Percentiles rank a stretch among this genome's conserved stretches.
phyloP scores from a whole-genome alignment of 2,888 invertebrate species.

The Periphyllus acericola region DNA sequence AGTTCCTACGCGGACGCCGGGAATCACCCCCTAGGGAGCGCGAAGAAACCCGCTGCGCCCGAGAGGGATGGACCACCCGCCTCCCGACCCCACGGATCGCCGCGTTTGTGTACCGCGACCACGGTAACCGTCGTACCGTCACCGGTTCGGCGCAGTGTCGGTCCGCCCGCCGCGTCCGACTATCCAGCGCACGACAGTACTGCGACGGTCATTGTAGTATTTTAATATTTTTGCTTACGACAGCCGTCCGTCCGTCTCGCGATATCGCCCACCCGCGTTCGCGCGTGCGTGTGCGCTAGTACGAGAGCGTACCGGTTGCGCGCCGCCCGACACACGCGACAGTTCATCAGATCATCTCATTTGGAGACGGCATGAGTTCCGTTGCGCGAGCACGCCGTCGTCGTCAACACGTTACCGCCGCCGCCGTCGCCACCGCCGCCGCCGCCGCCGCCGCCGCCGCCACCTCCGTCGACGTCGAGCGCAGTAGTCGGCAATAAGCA shows the following conservation, averaged over 20 bases:
- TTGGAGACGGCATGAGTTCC: conserved; percentile 52
- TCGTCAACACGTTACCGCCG: conserved; percentile 55
- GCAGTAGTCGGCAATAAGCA: conserved; percentile 26
- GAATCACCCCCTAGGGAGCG: too few relatives aligned
- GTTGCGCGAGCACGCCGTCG: conserved; percentile 43
- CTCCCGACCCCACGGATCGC: neutral
- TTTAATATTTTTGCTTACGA: too few relatives aligned
- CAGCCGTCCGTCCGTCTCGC: too few relatives aligned
- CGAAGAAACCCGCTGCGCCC: too few relatives aligned
- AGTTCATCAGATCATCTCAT: conserved; percentile 38
- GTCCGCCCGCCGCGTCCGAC: neutral
- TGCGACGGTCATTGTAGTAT: too few relatives aligned
- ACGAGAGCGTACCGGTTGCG: conserved; percentile 20
- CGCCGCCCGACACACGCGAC: conserved; percentile 1
- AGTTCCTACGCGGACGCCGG: too few relatives aligned
- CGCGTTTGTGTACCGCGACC: too few relatives aligned
- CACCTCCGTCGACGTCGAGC: neutral
- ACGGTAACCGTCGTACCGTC: too few relatives aligned
- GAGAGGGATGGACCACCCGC: neutral
- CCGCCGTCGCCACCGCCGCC: conserved; percentile 7
- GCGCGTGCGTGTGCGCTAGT: neutral
- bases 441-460: neutral
- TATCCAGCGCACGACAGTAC: neutral
- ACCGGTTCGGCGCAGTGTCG: too few relatives aligned
- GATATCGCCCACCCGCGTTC: neutral